Base-by-base conservation (phyloP, 2,888 invertebrate species). In the Spatulosminthurus flaviceps region DNA sequence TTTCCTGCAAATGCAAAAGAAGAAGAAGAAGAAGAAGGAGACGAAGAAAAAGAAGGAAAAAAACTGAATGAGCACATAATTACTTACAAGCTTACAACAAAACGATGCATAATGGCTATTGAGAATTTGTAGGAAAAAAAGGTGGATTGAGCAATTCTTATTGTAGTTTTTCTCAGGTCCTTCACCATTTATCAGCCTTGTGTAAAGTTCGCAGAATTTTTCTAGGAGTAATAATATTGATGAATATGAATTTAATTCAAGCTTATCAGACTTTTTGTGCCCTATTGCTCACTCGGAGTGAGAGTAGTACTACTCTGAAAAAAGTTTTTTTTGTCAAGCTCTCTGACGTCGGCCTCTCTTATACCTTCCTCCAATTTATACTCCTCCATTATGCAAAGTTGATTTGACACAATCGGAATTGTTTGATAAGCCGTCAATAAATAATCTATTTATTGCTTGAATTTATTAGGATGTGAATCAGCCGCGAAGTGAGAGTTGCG, bases 341-440 rank as follows among this genome's bases (percentile, higher is more conserved):
- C n/a, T n/a, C n/a, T n/a, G n/a, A n/a, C n/a, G n/a, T n/a, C n/a
- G n/a, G n/a, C n/a, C n/a, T n/a, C n/a, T n/a, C n/a, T n/a, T n/a
- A n/a, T n/a, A n/a, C 64, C 64, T n/a, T 75, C 74, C n/a, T n/a
- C n/a, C n/a, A n/a, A n/a, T n/a, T 0, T 51, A 28, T 71, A 1
- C 34, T n/a, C 19, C 16, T 21, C 26, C 22, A 29, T 66, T 79
- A 75, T 75, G 51, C 34, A 70, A 79, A 64, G 72, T 77, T 77
- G 77, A 79, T 79, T 82, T 84, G 84, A 84, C 83, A 83, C 82
- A 84, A 84, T 83, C 82, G 84, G 82, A 81, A 84, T 82, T 84
- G 82, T 83, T 80, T 83, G 84, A 84, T 84, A 83, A 83, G 81
- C 83, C 83, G 82, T 83, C 84, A 84, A 84, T 84, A 83, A 83